Conservation (phyloP, 2,113 vertebrate species). For the Erpornis zantholeuca region DNA sequence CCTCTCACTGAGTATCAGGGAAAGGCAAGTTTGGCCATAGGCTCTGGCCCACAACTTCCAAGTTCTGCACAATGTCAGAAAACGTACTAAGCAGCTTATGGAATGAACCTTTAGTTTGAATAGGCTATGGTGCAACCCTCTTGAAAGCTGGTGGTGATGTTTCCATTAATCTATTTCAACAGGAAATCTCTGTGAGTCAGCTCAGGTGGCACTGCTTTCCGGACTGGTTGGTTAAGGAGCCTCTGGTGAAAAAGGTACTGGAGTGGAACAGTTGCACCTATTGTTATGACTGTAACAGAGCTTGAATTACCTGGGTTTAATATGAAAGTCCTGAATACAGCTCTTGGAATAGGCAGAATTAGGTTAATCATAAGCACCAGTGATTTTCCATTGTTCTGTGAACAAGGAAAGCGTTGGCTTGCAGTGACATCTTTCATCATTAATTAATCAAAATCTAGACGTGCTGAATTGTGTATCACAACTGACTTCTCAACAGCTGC, state of each 20-base stretch:
- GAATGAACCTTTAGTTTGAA: neutral
- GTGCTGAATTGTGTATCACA: neutral
- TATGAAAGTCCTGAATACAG: neutral
- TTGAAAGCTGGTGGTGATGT: neutral
- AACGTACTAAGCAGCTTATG: neutral
- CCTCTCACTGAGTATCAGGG: neutral
- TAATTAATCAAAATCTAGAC: slow-evolving; percentile 38
- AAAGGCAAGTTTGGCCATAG: neutral
- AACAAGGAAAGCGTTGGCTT: neutral
- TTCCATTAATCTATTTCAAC: neutral
- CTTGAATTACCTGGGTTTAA: slow-evolving; percentile 2
- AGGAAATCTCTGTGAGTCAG: neutral
- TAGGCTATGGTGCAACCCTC: neutral
- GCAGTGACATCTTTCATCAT: neutral
- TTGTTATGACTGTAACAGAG: slow-evolving; percentile 6
- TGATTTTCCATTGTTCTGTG: neutral
- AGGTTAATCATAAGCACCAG: slow-evolving; percentile 31
- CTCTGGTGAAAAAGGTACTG: neutral
- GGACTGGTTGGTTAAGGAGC: neutral
- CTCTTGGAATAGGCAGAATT: neutral
- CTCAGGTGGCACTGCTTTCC: neutral
- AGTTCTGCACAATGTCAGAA: neutral
- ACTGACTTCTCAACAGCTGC: neutral
- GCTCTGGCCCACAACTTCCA: neutral
- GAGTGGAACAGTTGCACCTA: neutral